Base-by-base conservation (phyloP, 2,797 vertebrate genomes). In the Ptychobarbus kaznakovi region DNA sequence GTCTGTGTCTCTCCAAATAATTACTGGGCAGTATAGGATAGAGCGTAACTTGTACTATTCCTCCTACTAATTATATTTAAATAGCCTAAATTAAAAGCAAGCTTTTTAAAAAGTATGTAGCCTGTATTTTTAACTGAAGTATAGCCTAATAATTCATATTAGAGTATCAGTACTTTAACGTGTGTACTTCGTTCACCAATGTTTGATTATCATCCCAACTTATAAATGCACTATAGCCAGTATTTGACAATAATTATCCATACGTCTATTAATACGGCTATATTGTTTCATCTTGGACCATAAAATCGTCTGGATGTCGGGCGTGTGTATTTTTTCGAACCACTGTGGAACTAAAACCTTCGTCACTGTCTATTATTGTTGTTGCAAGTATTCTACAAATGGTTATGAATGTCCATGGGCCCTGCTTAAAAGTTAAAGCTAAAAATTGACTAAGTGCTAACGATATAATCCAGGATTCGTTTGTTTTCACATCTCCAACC, bases 401-500 rank as follows among this genome's bases (percentile, higher is more conserved):
- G 75, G 66, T 85, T 79, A 85, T 85, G 66, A 38, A 84, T 84
- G 65, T 68, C 38, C 65, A 16, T 16, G 63, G 74, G 49, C 74
- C 49, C 51, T 70, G 74, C 49, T 69, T 84, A 78, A 84, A 78
- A 84, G 82, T 76, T 65, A 53, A 38, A 22, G 63, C 75, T 56
- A 69, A 84, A 38, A 63, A 79, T 85, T 49, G 83, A 85, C 66
- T 35, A 72, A 85, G 75, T 78, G 75, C 40, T 56, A 80, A 80
- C 46, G 73, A 63, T 78, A 82, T 72, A 61, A 51, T 79, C 65
- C 86, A 80, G 65, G 69, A 83, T 56, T 56, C 44, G 81, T 65
- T 87, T 85, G 83, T 85, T 85, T 85, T 79, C 51, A 79, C 83
- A 83, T 81, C 25, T 80, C 69, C 28, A 70, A 28, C 22, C 42